Conservation (phyloP, 2,888 invertebrate species). For the Callyntrura sp. region DNA sequence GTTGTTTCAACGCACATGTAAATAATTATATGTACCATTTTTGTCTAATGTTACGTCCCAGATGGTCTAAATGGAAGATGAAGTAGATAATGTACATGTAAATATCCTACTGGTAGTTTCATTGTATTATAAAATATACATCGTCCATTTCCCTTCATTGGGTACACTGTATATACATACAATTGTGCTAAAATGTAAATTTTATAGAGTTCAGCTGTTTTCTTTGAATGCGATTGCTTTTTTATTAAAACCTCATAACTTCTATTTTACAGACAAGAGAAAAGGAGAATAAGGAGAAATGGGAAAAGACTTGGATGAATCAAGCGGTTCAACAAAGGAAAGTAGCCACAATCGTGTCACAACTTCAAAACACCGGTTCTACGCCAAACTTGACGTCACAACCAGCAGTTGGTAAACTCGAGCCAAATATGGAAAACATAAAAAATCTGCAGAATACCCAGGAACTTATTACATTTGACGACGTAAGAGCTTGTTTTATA, state of each 20-base stretch:
- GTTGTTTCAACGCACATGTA: neutral
- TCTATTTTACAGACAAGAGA: slow-evolving; percentile 73
- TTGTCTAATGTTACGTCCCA: neutral
- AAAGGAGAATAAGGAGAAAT: slow-evolving; percentile 83
- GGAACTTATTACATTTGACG: slow-evolving; percentile 82
- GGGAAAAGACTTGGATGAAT: slow-evolving; percentile 83
- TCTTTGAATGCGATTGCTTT: too few relatives aligned
- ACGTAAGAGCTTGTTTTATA: slow-evolving; percentile 76
- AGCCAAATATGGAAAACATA: slow-evolving; percentile 80
- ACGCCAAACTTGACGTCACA: slow-evolving; percentile 79
- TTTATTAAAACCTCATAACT: neutral
- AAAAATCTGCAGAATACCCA: slow-evolving; percentile 80
- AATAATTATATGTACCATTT: slow-evolving; percentile 10
- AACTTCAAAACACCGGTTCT: slow-evolving; percentile 81
- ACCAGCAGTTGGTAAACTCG: slow-evolving; percentile 58
- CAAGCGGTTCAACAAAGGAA: slow-evolving; percentile 83
- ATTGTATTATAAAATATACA: neutral
- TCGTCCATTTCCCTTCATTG: neutral
- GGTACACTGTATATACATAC: neutral
- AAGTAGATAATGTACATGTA: too few relatives aligned
- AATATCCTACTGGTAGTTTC: neutral
- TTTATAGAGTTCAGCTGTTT: neutral
- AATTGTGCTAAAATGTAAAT: neutral
- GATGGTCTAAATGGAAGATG: neutral
- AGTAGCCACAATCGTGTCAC: slow-evolving; percentile 83